Base-by-base conservation (phyloP, 2,797 vertebrate genomes). In the Mionectes olivaceus region DNA sequence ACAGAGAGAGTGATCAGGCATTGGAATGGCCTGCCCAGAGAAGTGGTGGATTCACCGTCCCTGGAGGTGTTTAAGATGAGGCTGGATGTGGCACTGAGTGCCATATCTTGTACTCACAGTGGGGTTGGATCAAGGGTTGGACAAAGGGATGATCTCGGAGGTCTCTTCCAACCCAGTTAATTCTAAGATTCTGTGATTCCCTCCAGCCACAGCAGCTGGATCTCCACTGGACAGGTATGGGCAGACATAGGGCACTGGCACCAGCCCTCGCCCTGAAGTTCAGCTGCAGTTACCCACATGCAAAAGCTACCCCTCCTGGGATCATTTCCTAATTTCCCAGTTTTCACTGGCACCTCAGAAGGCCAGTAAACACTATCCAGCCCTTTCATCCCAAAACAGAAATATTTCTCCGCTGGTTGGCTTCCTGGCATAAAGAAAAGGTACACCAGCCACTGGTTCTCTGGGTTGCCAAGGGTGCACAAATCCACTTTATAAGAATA, bases 151-250 rank as follows among this genome's bases (percentile, higher is more conserved):
- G 9, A 35, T 35, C 35, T 35, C 35, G 35, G 35, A 35, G 35
- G 35, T 35, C 35, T 35, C 35, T 35, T 35, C 35, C 35, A 35
- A 35, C 35, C 35, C 35, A 35, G 35, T 35, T 35, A 35, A 35
- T 35, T 35, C 35, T 35, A 35, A 35, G 35, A 35, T 35, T 35
- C 35, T 35, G 35, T 35, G 35, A 35, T 23, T 17, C 30, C 46
- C 64, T n/a, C 6, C 68, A 69, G 59, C 22, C n/a, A 6, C 25
- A 10, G 13, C 41, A 61, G 74, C 28, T 11, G 59, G 24, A 28
- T 28, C 39, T 1, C 2, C 3, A 7, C 28, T 0, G 0, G 7
- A 6, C 35, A 52, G 37, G 16, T 49, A 7, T 0, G 0, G 50
- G 30, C 50, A 50, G 9, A 2, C n/a, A 7, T 23, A 4, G 4